Evolutionary conservation across 2,797 vertebrate species (phyloP), one percentile per base, ranked within the genome.

Genomic region (Tokudaia tokunoshimensis): DNA sequence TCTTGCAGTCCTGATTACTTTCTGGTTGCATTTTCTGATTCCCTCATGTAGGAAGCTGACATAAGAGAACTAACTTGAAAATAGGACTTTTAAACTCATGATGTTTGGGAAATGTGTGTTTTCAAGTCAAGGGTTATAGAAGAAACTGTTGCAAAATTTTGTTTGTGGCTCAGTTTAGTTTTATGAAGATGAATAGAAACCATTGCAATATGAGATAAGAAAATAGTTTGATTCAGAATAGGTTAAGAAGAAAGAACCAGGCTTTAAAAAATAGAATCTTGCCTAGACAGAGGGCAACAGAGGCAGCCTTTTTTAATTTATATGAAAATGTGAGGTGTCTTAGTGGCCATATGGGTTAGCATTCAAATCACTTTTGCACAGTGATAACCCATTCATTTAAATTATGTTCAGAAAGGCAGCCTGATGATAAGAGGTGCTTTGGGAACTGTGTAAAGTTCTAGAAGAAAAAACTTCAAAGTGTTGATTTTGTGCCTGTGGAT

Each of bases 231-330:
- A 82, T 94, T 94, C 95, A 79, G 88, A 92, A 94, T 31, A 92
- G 72, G 12, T 37, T 92, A 89, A 74, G 92, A 91, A 81, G 95
- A 76, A 80, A 75, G 80, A 94, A 90, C 2, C 61, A 19, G 50
- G 41, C 34, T 87, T 82, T 47, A 41, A 93, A 94, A 67, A 22
- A 57, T 41, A 52, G 31, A 86, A 37, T 93, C 20, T 94, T 75
- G 12, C 59, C 31, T 89, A 94, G 34, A 89, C 57, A 76, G 59
- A 94, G 41, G 22, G 26, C 57, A 93, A 55, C 44, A 52, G 67
- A 90, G 92, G 61, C 15, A 83, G 47, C n/a, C 83, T 96, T 95
- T 94, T 92, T 65, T 26, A 93, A 96, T 95, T 92, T 94, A 79
- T 72, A 52, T 87, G 81, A 96, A 96, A 96, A 90, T 93, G 80